phyloP scores from a whole-genome alignment of 2,797 vertebrate genomes.

The Uromys caudimaculatus region DNA sequence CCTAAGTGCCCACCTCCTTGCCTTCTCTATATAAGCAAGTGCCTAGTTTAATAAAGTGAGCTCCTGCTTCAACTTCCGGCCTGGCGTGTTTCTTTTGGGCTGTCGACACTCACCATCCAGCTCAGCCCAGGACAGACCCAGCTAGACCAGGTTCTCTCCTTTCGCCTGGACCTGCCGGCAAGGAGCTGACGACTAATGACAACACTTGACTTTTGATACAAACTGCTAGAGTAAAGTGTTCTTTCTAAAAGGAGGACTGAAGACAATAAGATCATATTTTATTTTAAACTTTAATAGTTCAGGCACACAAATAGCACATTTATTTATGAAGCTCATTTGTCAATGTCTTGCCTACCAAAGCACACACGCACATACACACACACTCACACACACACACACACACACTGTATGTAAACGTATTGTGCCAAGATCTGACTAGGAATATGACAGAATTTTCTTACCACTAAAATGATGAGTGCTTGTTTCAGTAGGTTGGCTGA shows the following conservation, averaged over 20 bases:
- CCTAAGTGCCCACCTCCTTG: too few species aligned
- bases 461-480: neutral
- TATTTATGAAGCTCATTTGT: conserved; percentile 50
- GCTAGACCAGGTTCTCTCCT: too few species aligned
- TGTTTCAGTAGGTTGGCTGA: conserved; percentile 32
- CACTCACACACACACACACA: neutral
- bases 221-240: conserved; percentile 18
- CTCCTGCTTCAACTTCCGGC: too few species aligned
- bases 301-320: conserved; percentile 4
- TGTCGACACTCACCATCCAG: too few species aligned
- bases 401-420: neutral
- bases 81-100: too few species aligned
- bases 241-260: conserved; percentile 26
- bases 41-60: too few species aligned
- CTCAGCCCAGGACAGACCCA: too few species aligned
- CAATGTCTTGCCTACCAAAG: neutral
- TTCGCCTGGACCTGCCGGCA: too few species aligned
- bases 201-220: conserved; percentile 10
- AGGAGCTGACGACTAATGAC: neutral
- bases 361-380: neutral
- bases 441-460: conserved; percentile 48
- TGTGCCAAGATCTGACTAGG: conserved; percentile 30
- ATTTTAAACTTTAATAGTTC: conserved; percentile 41
- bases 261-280: conserved; percentile 21
- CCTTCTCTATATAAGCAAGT: too few species aligned